These are phyloP conservation scores for Anthopleura sola DNA, from an alignment of 64 coral and sea anemone genomes.

Conservation along the genomic window DNA sequence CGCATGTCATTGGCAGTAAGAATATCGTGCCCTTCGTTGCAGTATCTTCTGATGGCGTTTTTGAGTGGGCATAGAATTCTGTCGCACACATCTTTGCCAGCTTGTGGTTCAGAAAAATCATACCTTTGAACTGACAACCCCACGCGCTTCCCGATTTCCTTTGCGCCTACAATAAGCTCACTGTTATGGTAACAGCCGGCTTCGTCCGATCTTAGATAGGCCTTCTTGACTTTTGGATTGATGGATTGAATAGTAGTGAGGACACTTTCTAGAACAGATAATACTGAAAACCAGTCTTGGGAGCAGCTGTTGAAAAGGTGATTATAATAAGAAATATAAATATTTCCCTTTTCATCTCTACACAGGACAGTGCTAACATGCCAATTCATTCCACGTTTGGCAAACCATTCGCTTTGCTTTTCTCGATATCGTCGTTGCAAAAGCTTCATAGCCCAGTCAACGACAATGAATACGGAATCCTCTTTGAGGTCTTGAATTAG, in stretches of 20 bases:
- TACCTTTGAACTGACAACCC: neutral
- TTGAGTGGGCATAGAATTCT: constrained; percentile 34
- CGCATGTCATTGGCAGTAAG: constrained; percentile 28
- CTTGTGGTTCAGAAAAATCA: neutral
- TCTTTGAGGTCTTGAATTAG: neutral
- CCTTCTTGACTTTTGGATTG: constrained; percentile 18
- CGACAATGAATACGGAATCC: neutral
- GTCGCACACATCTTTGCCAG: constrained; percentile 46
- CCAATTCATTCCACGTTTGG: constrained; percentile 27
- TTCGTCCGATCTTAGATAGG: constrained; percentile 32
- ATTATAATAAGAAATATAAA: constrained; percentile 8
- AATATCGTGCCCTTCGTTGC: constrained; percentile 42
- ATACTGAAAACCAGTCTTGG: constrained; percentile 42
- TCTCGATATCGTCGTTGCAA: neutral
- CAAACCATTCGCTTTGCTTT: constrained; percentile 27
- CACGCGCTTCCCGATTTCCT: no score
- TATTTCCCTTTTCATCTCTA: constrained; percentile 7
- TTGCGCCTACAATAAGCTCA: no score
- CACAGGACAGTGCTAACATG: constrained; percentile 23
- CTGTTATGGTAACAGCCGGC: no score
- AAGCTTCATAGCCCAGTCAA: neutral
- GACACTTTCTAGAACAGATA: constrained; percentile 13
- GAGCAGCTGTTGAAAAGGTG: constrained; percentile 35
- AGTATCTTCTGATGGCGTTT: constrained; percentile 33
- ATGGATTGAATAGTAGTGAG: neutral